A percentile compares a stretch with the other conserved stretches of the same genome.
These are phyloP conservation scores for Archips xylosteana DNA, from an alignment of 2,888 invertebrate genomes.

Conservation along the genomic window DNA sequence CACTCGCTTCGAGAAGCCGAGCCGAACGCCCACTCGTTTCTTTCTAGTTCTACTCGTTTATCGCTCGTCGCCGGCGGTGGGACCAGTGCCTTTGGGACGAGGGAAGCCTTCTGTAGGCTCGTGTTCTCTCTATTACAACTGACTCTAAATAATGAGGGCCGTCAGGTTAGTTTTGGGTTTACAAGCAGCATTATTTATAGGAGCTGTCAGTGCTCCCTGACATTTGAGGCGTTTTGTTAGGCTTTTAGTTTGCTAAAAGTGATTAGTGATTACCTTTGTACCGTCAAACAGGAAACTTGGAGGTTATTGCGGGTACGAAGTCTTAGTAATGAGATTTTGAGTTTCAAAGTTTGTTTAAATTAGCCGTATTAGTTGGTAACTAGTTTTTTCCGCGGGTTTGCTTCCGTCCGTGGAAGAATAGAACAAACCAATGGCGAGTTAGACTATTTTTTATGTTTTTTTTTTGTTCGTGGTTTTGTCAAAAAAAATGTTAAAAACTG, in stretches of 20 bases:
- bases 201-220: constrained; percentile 36
- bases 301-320: background rate
- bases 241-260: constrained; percentile 21
- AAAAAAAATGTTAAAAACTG: too few species aligned
- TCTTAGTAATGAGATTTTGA: background rate
- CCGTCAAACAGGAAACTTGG: background rate
- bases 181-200: constrained; percentile 41
- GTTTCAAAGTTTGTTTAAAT: background rate
- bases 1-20: too few species aligned
- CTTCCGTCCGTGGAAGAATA: too few species aligned
- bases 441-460: too few species aligned
- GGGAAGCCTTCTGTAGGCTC: constrained; percentile 9
- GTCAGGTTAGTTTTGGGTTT: constrained; percentile 41
- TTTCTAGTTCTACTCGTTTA: too few species aligned
- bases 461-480: too few species aligned
- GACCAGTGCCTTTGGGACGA: background rate
- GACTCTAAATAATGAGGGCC: constrained; percentile 37
- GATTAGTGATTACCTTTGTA: constrained; percentile 11
- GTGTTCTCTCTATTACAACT: background rate
- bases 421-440: too few species aligned
- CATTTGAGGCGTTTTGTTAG: constrained; percentile 30
- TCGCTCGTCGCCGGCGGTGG: too few species aligned
- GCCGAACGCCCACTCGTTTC: too few species aligned
- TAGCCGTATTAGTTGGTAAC: too few species aligned
- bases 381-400: too few species aligned